Base-by-base conservation (phyloP, 2,888 invertebrate species). In the Antheraea yamamai region DNA sequence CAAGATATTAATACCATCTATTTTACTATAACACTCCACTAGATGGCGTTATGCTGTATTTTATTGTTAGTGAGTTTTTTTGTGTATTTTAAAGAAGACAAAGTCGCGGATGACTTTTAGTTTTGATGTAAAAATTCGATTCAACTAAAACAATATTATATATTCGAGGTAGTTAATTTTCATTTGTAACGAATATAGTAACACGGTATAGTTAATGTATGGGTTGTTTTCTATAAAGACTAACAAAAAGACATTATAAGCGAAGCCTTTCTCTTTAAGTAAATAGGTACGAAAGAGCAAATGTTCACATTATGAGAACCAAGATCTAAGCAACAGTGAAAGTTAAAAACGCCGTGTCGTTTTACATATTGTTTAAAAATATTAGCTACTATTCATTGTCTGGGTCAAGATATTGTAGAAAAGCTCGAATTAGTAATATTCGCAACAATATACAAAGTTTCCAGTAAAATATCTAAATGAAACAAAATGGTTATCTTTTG, bases 231-330 rank as follows among this genome's bases (percentile, higher is more conserved):
- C 61, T n/a, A 61, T 61, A 61, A 61, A 23, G 1, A 30, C 16
- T 16, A 66, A 66, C 30, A 30, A 16, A 66, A n/a, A 66, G 26
- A 26, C 23, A 23, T n/a, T 58, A 26, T 64, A 16, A 66, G 30
- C 30, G 26, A 66, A 66, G 26, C 64, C 64, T 66, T 66, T 66
- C 64, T 66, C 64, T 66, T 66, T 30, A 66, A 66, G 30, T 66
- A 66, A 66, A 30, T 30, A 66, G 16, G 30, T 30, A 68, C 16
- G 39, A 52, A 64, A 73, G 68, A 73, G 75, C 70, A 73, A 73
- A 73, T 70, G n/a, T 51, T 52, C 30, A 72, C 52, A 55, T 72
- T 26, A 51, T 68, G 18, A 70, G 39, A 70, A 74, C 14, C 26
- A 58, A 55, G 20, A 55, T 70, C 39, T 74, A 68, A 66, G 66